Conservation (phyloP, 2,888 invertebrate genomes). For the Polymixis flavicincta region DNA sequence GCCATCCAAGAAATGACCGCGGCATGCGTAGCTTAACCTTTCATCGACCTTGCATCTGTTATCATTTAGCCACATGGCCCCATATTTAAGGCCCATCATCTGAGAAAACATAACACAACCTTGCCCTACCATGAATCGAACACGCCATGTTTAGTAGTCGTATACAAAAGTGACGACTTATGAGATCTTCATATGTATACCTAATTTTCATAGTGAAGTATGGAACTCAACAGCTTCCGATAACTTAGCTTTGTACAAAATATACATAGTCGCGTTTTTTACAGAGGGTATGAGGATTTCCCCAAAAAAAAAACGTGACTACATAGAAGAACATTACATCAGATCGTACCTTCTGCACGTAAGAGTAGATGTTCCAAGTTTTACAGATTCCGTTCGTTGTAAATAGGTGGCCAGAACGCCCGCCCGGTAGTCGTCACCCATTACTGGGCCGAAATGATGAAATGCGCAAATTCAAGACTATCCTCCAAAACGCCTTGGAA, state of each 20-base stretch:
- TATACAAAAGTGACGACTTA: too few relatives aligned
- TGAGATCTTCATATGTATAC: not conserved
- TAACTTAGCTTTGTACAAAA: not conserved
- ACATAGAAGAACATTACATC: not conserved
- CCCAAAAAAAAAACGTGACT: too few relatives aligned
- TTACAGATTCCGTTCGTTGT: not conserved
- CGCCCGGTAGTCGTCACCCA: constrained; percentile 77
- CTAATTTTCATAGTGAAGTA: not conserved
- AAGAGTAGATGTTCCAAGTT: not conserved
- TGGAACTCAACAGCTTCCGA: not conserved
- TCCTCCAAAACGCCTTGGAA: constrained; percentile 73
- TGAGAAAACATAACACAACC: not conserved
- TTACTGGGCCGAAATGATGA: constrained; percentile 89
- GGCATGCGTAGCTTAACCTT: too few relatives aligned
- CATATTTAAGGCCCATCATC: not conserved
- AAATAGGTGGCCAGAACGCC: constrained; percentile 71
- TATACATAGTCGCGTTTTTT: not conserved
- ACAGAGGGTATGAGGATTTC: not conserved
- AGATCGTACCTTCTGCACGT: not conserved
- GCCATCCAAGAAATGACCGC: too few relatives aligned
- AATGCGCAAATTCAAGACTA: constrained; percentile 69
- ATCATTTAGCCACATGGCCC: too few relatives aligned
- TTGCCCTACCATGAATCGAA: not conserved
- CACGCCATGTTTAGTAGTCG: not conserved
- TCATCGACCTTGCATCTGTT: too few relatives aligned